Percentiles rank a stretch among this genome's conserved stretches.
phyloP scores from a whole-genome alignment of 2,113 vertebrate genomes.

The Xiphorhynchus elegans region DNA sequence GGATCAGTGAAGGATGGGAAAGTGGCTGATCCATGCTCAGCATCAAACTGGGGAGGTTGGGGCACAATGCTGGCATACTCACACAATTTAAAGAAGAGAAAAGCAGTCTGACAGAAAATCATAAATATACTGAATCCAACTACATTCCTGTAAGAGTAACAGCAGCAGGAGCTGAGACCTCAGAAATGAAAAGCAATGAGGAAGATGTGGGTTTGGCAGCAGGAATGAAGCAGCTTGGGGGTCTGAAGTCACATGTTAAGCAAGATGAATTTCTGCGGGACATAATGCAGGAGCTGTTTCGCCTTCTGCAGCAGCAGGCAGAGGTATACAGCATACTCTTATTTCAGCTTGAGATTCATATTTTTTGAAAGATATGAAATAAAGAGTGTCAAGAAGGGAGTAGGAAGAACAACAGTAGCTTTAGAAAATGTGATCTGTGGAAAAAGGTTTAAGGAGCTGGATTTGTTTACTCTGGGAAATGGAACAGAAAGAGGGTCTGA shows the following conservation, averaged over 20 bases:
- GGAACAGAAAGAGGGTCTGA: not conserved
- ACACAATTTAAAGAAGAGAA: not conserved
- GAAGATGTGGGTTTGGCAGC: not conserved
- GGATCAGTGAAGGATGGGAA: not conserved
- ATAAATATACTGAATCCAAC: rapidly evolving
- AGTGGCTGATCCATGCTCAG: not conserved
- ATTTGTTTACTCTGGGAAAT: not conserved
- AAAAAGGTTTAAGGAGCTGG: not conserved
- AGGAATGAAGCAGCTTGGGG: not conserved
- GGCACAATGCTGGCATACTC: not conserved
- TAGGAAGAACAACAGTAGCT: not conserved
- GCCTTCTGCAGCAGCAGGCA: not conserved
- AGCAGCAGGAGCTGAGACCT: not conserved
- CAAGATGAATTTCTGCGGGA: not conserved
- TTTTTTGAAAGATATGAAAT: not conserved
- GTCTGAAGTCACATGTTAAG: rapidly evolving
- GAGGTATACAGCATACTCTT: not conserved
- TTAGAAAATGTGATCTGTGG: not conserved
- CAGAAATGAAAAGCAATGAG: not conserved
- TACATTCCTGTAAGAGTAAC: not conserved
- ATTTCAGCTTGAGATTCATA: not conserved
- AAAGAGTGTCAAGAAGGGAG: not conserved
- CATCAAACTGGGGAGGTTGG: not conserved
- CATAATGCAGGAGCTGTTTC: not conserved
- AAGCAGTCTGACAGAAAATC: not conserved